These are phyloP conservation scores for Plumapathes pennacea DNA, from an alignment of 92 coral and sea anemone species.

Conservation along the genomic window DNA sequence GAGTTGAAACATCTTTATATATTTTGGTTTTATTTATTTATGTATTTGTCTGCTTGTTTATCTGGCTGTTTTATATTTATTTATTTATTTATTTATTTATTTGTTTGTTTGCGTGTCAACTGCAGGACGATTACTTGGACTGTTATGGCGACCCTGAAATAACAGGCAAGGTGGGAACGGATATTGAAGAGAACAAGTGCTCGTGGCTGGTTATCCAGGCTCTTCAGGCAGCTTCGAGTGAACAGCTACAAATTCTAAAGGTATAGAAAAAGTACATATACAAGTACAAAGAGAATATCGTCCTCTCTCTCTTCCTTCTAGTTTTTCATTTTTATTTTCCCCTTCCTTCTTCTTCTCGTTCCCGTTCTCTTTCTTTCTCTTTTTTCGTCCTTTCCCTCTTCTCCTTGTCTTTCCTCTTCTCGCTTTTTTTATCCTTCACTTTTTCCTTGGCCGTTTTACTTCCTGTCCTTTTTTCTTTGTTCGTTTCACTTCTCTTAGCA, in stretches of 20 bases:
- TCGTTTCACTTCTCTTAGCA: neutral
- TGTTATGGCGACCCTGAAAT: slow-evolving; percentile 90
- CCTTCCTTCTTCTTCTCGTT: neutral
- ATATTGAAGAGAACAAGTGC: slow-evolving; percentile 94
- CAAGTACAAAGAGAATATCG: no score
- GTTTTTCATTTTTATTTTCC: neutral
- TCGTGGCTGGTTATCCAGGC: slow-evolving; percentile 96
- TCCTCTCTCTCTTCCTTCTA: neutral
- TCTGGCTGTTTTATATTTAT: neutral
- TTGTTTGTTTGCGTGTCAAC: neutral
- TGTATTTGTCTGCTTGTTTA: neutral
- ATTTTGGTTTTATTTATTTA: neutral
- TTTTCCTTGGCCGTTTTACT: no score
- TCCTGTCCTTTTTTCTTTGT: neutral
- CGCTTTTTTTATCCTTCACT: neutral
- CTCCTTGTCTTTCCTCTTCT: neutral
- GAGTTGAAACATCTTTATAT: no score
- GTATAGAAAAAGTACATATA: slow-evolving; percentile 23
- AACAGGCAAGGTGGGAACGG: slow-evolving; percentile 96
- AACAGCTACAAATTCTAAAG: slow-evolving; percentile 77
- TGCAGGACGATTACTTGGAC: slow-evolving; percentile 91
- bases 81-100: neutral
- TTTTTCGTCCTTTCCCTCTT: neutral
- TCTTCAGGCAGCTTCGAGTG: slow-evolving; percentile 47
- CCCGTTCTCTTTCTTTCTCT: neutral